Percentiles rank a stretch among this genome's conserved stretches.
These are phyloP conservation scores for Nematopogon swammerdamellus DNA, from an alignment of 2,888 invertebrate species.

Conservation along the genomic window DNA sequence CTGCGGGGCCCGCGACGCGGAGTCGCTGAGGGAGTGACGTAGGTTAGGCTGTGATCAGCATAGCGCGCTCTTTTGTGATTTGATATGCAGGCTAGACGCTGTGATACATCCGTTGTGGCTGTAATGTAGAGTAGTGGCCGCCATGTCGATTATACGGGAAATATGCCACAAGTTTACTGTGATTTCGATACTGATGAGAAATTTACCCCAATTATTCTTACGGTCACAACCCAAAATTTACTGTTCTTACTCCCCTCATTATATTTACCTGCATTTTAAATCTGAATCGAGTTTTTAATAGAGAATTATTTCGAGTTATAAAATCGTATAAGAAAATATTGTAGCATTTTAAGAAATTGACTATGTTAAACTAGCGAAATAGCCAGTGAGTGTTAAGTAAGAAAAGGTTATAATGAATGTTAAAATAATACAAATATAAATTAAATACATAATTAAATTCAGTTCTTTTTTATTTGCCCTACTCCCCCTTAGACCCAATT, in stretches of 20 bases:
- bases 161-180: background rate
- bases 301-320: conserved; percentile 39
- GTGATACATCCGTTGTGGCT: conserved; percentile 51
- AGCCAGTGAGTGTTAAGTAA: conserved; percentile 45
- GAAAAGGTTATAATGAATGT: conserved; percentile 34
- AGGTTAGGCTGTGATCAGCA: conserved; percentile 53
- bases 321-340: conserved; percentile 46
- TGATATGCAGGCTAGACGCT: conserved; percentile 53
- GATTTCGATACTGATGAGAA: background rate
- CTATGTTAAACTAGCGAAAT: conserved; percentile 41
- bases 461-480: background rate
- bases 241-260: background rate
- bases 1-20: too few relatives aligned
- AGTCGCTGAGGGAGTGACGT: conserved; percentile 22
- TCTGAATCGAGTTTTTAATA: conserved; percentile 39
- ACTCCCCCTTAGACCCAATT: background rate
- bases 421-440: conserved; percentile 44
- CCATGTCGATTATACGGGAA: conserved; percentile 12
- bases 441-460: conserved; percentile 20
- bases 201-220: background rate
- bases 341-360: conserved; percentile 41
- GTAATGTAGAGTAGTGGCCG: conserved; percentile 37
- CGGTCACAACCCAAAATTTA: background rate
- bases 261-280: conserved; percentile 25
- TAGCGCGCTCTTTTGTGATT: conserved; percentile 44